These are phyloP conservation scores for Emys orbicularis DNA, from an alignment of 2,797 vertebrate genomes.

Conservation along the genomic window DNA sequence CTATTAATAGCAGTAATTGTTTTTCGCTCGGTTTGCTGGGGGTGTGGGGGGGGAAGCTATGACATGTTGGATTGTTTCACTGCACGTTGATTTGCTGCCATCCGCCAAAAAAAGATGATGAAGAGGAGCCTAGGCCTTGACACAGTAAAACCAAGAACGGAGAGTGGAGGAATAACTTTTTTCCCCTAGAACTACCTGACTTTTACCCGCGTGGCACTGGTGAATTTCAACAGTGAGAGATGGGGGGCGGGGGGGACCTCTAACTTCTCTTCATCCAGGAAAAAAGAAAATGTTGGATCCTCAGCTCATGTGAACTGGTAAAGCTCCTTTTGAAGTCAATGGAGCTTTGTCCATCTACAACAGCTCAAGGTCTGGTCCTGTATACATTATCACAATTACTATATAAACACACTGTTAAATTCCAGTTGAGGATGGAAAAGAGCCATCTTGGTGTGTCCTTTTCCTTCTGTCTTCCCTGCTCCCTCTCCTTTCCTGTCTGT, in stretches of 20 bases:
- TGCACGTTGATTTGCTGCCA: neutral
- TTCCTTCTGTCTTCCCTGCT: neutral
- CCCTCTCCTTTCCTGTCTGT: neutral
- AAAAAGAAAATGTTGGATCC: neutral
- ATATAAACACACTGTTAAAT: neutral
- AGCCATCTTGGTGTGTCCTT: neutral
- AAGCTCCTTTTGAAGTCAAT: neutral
- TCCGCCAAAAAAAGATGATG: neutral
- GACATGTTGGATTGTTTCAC: neutral
- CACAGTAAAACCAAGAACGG: neutral
- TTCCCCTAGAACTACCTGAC: fast-evolving
- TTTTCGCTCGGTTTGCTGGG: neutral
- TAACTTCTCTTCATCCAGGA: neutral
- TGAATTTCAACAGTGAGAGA: neutral
- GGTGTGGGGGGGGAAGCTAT: neutral
- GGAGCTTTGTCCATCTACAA: neutral
- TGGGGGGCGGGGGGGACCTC: neutral
- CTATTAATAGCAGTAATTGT: neutral
- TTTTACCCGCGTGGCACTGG: neutral
- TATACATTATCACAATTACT: neutral
- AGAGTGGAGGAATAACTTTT: neutral
- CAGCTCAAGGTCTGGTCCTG: neutral
- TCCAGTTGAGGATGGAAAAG: neutral
- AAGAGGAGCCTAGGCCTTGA: neutral
- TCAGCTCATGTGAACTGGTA: neutral